phyloP scores from a whole-genome alignment of 2,113 vertebrate genomes.

The Trichechus manatus region DNA sequence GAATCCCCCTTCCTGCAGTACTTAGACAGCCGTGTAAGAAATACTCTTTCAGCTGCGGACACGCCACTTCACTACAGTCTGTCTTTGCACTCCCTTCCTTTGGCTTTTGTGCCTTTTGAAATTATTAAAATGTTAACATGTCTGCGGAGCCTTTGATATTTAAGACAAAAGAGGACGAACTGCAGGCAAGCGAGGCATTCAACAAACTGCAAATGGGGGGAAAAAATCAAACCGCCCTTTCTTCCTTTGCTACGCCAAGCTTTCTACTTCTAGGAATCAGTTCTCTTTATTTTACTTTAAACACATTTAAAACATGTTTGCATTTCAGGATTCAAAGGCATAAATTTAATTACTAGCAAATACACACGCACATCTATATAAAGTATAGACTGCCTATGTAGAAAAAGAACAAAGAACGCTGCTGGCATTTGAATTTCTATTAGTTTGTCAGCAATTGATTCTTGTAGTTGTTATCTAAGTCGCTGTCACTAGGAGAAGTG shows the following conservation, averaged over 20 bases:
- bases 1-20: constrained; percentile 89
- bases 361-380: constrained; percentile 75
- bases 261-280: constrained; percentile 87
- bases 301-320: constrained; percentile 82
- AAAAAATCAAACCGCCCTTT: constrained; percentile 88
- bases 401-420: constrained; percentile 86
- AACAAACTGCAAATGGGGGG: constrained; percentile 90
- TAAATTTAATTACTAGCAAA: constrained; percentile 87
- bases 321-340: constrained; percentile 85
- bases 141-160: constrained; percentile 98
- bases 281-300: constrained; percentile 82
- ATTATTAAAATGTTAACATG: constrained; percentile 99
- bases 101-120: constrained; percentile 93
- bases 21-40: constrained; percentile 87
- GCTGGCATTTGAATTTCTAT: constrained; percentile 87
- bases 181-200: constrained; percentile 90
- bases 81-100: constrained; percentile 90
- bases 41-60: constrained; percentile 90
- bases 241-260: constrained; percentile 87
- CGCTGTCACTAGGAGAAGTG: constrained; percentile 58
- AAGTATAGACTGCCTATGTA: constrained; percentile 71
- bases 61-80: constrained; percentile 91
- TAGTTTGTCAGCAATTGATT: constrained; percentile 83
- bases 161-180: constrained; percentile 98
- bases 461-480: constrained; percentile 72